Conservation (phyloP, 2,797 vertebrate species). For the Darevskia mixta region DNA sequence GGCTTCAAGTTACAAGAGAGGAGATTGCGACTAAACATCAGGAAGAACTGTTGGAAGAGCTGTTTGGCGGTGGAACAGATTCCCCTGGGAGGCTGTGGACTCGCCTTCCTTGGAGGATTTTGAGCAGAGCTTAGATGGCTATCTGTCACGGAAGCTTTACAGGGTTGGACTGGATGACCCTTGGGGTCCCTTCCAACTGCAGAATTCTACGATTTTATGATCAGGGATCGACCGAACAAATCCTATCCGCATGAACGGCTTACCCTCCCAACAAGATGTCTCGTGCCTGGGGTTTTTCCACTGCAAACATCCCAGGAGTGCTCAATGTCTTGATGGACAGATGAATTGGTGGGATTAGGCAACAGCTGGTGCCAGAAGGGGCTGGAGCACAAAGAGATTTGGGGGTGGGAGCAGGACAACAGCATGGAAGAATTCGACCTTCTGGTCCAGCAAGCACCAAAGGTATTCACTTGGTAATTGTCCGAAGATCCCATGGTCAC, state of each 20-base stretch:
- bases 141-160: no score
- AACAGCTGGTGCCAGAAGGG: constrained; percentile 66
- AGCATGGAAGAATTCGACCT: neutral
- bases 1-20: no score
- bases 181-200: no score
- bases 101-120: no score
- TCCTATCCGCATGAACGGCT: neutral
- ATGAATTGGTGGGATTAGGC: constrained; percentile 49
- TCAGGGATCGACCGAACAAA: neutral
- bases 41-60: no score
- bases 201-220: neutral
- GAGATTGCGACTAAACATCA: no score
- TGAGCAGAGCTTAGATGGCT: no score
- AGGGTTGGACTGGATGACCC: no score
- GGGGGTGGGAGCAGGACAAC: neutral
- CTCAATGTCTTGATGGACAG: constrained; percentile 61
- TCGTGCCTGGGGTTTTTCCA: neutral
- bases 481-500: neutral
- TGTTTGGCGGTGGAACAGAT: no score
- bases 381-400: constrained; percentile 46
- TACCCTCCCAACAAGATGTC: neutral
- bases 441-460: neutral
- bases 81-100: no score
- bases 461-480: neutral
- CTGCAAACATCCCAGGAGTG: constrained; percentile 32